Conservation (phyloP, 2,797 vertebrate genomes). For the Fringilla coelebs region DNA sequence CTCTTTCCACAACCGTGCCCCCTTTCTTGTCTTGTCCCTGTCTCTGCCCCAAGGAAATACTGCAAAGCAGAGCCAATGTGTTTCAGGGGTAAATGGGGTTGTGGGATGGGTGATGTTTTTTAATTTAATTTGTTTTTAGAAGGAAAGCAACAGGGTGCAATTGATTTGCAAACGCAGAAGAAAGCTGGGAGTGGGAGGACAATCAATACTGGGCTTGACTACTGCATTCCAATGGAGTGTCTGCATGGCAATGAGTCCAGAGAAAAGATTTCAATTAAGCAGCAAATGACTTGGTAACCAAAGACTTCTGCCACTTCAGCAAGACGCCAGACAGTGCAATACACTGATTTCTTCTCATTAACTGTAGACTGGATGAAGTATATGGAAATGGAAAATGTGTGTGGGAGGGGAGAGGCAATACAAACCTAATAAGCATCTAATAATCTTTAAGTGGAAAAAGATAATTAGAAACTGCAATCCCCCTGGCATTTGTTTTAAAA, state of each 20-base stretch:
- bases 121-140: background rate
- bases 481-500: background rate
- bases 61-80: background rate
- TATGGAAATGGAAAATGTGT: background rate
- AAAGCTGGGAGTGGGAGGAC: slow-evolving; percentile 22
- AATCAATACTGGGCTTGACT: slow-evolving; percentile 82
- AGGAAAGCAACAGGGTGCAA: slow-evolving; percentile 29
- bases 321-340: slow-evolving; percentile 82
- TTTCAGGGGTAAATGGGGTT: background rate
- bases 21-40: background rate
- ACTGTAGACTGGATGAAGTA: slow-evolving; percentile 72
- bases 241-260: slow-evolving; percentile 38
- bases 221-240: slow-evolving; percentile 80
- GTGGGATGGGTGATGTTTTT: background rate
- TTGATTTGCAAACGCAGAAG: slow-evolving; percentile 42
- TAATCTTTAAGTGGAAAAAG: slow-evolving; percentile 35
- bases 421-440: slow-evolving; percentile 40
- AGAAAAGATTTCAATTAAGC: slow-evolving; percentile 61
- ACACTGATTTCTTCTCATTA: slow-evolving; percentile 82
- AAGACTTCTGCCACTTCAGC: slow-evolving; percentile 71
- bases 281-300: slow-evolving; percentile 29
- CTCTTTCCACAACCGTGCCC: fast-evolving
- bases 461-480: slow-evolving; percentile 22
- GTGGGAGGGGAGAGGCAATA: background rate
- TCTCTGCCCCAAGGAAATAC: background rate